Conservation (phyloP, 2,113 vertebrate genomes). For the Pseudopodoces humilis region DNA sequence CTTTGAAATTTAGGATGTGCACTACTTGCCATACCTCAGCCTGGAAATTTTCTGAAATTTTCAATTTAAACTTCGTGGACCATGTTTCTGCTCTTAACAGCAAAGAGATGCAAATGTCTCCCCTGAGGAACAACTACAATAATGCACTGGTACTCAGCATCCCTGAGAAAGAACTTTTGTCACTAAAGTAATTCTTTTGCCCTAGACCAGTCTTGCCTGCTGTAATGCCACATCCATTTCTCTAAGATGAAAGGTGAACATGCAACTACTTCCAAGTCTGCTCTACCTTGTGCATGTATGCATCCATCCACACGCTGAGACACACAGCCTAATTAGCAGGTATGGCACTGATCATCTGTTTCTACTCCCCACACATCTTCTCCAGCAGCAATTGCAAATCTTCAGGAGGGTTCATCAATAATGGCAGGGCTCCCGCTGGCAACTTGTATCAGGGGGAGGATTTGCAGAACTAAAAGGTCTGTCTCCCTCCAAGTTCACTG, state of each 20-base stretch:
- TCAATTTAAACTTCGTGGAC: background rate
- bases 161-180: background rate
- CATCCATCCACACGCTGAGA: background rate
- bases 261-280: background rate
- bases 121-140: background rate
- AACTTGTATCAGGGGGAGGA: background rate
- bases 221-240: background rate
- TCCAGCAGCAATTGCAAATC: background rate
- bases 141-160: background rate
- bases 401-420: background rate
- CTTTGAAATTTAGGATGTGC: background rate
- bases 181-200: background rate
- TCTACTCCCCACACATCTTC: background rate
- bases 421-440: background rate
- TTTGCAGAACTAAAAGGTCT: slow-evolving; percentile 5
- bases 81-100: background rate
- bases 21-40: background rate
- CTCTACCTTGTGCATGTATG: background rate
- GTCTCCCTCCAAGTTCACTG: background rate
- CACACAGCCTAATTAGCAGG: background rate
- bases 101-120: background rate
- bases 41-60: background rate
- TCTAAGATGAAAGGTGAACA: background rate
- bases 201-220: background rate
- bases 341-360: background rate